phyloP scores from a whole-genome alignment of 2,888 invertebrate species.

The Metacarcinus magister region DNA sequence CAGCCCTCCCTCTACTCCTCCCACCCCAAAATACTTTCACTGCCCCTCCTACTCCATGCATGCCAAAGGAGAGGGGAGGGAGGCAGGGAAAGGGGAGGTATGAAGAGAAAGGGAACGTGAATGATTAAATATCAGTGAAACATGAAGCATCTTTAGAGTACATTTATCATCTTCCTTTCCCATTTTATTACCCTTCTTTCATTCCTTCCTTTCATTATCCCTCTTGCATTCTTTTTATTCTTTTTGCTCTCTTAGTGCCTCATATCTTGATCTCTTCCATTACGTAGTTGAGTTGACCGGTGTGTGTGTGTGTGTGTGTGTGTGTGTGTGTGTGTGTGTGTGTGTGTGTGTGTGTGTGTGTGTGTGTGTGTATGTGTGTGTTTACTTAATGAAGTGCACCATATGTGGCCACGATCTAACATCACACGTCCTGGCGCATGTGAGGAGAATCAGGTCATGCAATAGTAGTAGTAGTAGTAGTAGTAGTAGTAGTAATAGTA shows the following conservation, averaged over 20 bases:
- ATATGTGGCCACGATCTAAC: neutral
- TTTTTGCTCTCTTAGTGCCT: neutral
- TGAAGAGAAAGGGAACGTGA: neutral
- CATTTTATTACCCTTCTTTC: neutral
- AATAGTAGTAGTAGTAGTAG: neutral
- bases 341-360: conserved; percentile 17
- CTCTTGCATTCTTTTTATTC: neutral
- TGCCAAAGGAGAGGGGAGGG: neutral
- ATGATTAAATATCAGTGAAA: conserved; percentile 4
- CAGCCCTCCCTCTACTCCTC: neutral
- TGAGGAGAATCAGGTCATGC: neutral
- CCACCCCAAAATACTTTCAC: neutral
- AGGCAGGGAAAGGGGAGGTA: neutral
- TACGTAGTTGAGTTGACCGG: neutral
- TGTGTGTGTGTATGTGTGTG: no score
- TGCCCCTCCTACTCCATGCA: conserved; percentile 26
- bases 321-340: no score
- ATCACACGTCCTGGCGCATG: neutral
- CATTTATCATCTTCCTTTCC: neutral
- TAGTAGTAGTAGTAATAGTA: conserved; percentile 26
- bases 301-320: neutral
- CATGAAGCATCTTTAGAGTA: neutral
- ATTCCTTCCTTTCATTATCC: neutral
- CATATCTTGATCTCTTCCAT: neutral
- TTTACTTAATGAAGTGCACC: neutral